Conservation (phyloP, 2,113 vertebrate genomes). For the Stegastes partitus region DNA sequence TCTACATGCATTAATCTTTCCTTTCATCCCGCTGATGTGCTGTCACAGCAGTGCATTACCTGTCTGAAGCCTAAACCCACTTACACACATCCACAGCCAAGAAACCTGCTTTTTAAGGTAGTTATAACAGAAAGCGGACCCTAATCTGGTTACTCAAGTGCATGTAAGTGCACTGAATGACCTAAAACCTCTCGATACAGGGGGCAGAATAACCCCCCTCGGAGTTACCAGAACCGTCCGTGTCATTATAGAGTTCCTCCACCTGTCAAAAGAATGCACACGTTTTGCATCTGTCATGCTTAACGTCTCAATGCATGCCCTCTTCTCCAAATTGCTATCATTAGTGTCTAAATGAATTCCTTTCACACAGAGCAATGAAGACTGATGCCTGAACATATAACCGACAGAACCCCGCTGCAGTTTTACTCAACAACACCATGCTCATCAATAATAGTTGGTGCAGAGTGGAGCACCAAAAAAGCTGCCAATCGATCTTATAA, state of each 20-base stretch:
- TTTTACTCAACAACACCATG: slow-evolving; percentile 42
- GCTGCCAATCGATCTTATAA: slow-evolving; percentile 58
- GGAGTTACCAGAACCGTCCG: background rate
- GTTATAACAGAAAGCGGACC: slow-evolving; percentile 1
- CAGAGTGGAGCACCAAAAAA: slow-evolving; percentile 28
- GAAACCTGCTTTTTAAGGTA: slow-evolving; percentile 1
- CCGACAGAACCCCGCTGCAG: slow-evolving; percentile 13
- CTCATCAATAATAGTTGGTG: slow-evolving; percentile 48
- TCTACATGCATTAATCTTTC: slow-evolving; percentile 1
- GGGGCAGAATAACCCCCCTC: slow-evolving; percentile 13
- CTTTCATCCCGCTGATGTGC: slow-evolving; percentile 8
- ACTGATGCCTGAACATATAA: slow-evolving; percentile 44
- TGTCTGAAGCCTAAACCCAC: slow-evolving; percentile 4
- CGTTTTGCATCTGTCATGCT: slow-evolving; percentile 48
- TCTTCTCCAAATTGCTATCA: slow-evolving; percentile 54
- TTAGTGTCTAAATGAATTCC: slow-evolving; percentile 56
- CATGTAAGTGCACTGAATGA: slow-evolving; percentile 12
- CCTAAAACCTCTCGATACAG: slow-evolving; percentile 7
- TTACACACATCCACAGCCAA: background rate
- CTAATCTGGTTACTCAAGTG: slow-evolving; percentile 5
- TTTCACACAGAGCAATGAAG: slow-evolving; percentile 47
- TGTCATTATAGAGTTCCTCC: slow-evolving; percentile 29
- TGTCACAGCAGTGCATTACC: background rate
- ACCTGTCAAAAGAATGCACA: slow-evolving; percentile 32
- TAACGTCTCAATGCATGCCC: slow-evolving; percentile 44